Percentiles rank a stretch among this genome's conserved stretches.
Evolutionary conservation across 2,888 invertebrate species (phyloP).

Genomic region (Thecophora atra): DNA sequence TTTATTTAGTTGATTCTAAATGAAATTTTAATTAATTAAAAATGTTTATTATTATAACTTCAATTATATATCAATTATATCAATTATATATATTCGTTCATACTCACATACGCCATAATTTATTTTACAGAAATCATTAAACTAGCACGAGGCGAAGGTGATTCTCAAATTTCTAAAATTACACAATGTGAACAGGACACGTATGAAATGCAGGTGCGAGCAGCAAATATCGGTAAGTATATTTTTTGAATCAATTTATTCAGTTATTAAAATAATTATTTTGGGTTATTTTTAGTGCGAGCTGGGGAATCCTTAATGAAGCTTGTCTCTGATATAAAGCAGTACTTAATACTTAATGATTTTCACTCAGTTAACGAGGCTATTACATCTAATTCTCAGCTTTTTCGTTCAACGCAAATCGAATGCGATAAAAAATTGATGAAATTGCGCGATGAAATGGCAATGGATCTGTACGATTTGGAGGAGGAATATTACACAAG

Average conservation of each 20-base stretch:
- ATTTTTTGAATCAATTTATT: too few species aligned
- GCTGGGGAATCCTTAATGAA: conserved; percentile 98
- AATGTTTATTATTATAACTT: too few species aligned
- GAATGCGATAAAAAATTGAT: conserved; percentile 94
- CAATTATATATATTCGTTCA: not conserved
- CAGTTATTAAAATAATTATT: not conserved
- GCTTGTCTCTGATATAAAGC: conserved; percentile 96
- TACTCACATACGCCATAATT: conserved; percentile 2
- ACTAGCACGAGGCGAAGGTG: conserved; percentile 88
- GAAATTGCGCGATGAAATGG: conserved; percentile 92
- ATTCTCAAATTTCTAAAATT: conserved; percentile 87
- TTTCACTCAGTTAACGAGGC: conserved; percentile 98
- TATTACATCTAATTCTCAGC: conserved; percentile 90
- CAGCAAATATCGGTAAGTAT: conserved; percentile 83
- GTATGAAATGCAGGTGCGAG: conserved; percentile 96
- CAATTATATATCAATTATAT: too few species aligned
- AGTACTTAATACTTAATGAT: conserved; percentile 96
- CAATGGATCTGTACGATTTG: conserved; percentile 76
- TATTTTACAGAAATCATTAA: conserved; percentile 84
- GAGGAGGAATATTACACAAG: conserved; percentile 67
- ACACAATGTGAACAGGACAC: conserved; percentile 96
- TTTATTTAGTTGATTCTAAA: too few species aligned
- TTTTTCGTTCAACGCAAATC: conserved; percentile 88
- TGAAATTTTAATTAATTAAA: too few species aligned
- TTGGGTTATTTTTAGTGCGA: conserved; percentile 70